A percentile compares a stretch with the other conserved stretches of the same genome.
Evolutionary conservation across 1,140 invertebrate species (phyloP).

Genomic region (Bombus vancouverensis): DNA sequence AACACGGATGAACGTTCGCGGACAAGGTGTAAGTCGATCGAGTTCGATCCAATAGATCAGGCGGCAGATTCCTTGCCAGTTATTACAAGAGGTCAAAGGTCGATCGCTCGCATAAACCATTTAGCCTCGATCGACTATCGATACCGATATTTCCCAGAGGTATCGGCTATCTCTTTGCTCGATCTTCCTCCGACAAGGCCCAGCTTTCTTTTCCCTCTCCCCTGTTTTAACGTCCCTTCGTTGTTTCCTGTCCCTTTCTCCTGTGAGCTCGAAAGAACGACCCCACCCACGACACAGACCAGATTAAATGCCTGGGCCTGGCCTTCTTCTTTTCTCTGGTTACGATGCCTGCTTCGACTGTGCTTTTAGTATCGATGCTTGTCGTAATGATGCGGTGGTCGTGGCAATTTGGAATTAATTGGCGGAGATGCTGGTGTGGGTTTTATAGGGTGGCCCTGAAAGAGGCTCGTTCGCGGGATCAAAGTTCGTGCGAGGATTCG

Average conservation of each 20-base stretch:
- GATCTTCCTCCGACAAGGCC: constrained; percentile 68
- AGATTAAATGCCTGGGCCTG: constrained; percentile 74
- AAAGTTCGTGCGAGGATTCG: too few species aligned
- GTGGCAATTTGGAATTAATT: constrained; percentile 12
- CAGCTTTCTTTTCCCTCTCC: constrained; percentile 49
- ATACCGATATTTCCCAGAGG: constrained; percentile 80
- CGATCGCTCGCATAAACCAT: constrained; percentile 80
- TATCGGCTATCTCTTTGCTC: constrained; percentile 74
- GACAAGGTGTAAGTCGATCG: constrained; percentile 76
- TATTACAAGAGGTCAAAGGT: constrained; percentile 78
- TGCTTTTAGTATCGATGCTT: not conserved
- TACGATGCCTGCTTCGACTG: not conserved
- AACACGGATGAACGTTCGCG: constrained; percentile 47
- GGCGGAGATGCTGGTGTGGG: not conserved
- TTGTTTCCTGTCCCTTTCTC: constrained; percentile 50
- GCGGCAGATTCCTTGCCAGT: constrained; percentile 79
- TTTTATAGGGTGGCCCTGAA: not conserved
- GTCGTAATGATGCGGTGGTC: not conserved
- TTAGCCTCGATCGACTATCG: constrained; percentile 78
- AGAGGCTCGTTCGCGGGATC: too few species aligned
- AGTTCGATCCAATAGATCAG: constrained; percentile 79
- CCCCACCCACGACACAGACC: constrained; percentile 72
- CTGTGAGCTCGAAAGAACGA: constrained; percentile 50
- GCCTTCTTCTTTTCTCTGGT: constrained; percentile 43
- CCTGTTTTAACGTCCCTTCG: constrained; percentile 11